phyloP scores from a whole-genome alignment of 2,888 invertebrate species.

The Sisyra terminalis region DNA sequence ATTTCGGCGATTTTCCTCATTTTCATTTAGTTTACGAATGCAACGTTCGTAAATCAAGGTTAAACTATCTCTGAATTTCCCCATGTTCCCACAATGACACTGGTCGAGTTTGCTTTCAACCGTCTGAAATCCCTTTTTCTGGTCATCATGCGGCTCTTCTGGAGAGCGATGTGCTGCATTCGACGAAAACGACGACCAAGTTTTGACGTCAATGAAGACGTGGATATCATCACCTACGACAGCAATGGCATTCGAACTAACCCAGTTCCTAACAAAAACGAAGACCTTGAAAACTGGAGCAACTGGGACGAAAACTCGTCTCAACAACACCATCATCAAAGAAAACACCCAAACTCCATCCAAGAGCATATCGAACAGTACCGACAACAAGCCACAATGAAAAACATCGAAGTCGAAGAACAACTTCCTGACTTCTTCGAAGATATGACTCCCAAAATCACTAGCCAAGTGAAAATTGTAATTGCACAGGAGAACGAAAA shows the following conservation, averaged over 20 bases:
- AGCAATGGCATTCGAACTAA: too few species aligned
- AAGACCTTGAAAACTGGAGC: conserved; percentile 34
- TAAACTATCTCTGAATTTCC: too few species aligned
- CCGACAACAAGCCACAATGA: conserved; percentile 30
- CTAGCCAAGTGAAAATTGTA: conserved; percentile 37
- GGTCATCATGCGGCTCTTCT: conserved; percentile 33
- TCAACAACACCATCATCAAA: background rate
- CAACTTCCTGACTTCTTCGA: conserved; percentile 36
- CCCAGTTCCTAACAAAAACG: too few species aligned
- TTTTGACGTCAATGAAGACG: conserved; percentile 21
- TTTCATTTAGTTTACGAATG: too few species aligned
- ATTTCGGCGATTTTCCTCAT: too few species aligned
- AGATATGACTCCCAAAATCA: conserved; percentile 44
- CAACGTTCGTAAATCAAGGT: too few species aligned
- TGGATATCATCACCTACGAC: too few species aligned
- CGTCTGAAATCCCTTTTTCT: conserved; percentile 38
- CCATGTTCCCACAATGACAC: conserved; percentile 20
- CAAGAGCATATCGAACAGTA: conserved; percentile 48
- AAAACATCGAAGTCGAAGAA: conserved; percentile 21
- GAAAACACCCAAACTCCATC: conserved; percentile 28
- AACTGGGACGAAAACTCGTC: conserved; percentile 37
- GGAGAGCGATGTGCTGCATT: conserved; percentile 44
- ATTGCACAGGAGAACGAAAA: conserved; percentile 23
- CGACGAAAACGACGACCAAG: conserved; percentile 32
- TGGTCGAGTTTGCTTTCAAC: conserved; percentile 26